Percentiles rank a stretch among this genome's conserved stretches.
These are phyloP conservation scores for Oxytorus armatus DNA, from an alignment of 2,888 invertebrate species.

Conservation along the genomic window DNA sequence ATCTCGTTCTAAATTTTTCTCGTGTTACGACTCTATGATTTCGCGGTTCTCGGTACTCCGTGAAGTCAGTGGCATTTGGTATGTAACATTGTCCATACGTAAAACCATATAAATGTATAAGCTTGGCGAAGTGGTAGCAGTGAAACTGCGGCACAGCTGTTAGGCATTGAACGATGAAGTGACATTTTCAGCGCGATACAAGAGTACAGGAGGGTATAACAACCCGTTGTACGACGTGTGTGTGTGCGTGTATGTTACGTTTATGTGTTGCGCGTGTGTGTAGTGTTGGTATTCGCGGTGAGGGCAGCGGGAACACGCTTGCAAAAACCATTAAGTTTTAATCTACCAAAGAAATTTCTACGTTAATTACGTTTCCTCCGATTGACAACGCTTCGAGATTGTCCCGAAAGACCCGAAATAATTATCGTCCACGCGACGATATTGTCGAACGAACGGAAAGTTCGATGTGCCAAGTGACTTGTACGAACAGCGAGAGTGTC, in stretches of 20 bases:
- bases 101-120: background rate
- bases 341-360: too few relatives aligned
- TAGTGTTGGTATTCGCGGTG: too few relatives aligned
- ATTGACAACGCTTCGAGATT: background rate
- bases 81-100: background rate
- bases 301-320: too few relatives aligned
- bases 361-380: background rate
- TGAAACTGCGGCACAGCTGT: conserved; percentile 38
- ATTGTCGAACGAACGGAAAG: background rate
- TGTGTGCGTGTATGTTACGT: too few relatives aligned
- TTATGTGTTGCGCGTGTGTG: too few relatives aligned
- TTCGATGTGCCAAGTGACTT: too few relatives aligned
- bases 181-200: conserved; percentile 60
- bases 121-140: conserved; percentile 45
- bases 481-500: too few relatives aligned
- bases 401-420: background rate
- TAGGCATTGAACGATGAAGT: conserved; percentile 56
- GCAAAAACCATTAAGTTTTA: too few relatives aligned
- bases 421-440: background rate
- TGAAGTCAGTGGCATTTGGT: too few relatives aligned
- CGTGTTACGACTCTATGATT: too few relatives aligned
- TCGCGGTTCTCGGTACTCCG: too few relatives aligned
- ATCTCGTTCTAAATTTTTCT: too few relatives aligned
- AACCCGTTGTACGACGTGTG: conserved; percentile 20
- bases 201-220: conserved; percentile 11